Percentiles rank a stretch among this genome's conserved stretches.
Conservation (phyloP, 2,113 vertebrate species). For the Sula dactylatra region DNA sequence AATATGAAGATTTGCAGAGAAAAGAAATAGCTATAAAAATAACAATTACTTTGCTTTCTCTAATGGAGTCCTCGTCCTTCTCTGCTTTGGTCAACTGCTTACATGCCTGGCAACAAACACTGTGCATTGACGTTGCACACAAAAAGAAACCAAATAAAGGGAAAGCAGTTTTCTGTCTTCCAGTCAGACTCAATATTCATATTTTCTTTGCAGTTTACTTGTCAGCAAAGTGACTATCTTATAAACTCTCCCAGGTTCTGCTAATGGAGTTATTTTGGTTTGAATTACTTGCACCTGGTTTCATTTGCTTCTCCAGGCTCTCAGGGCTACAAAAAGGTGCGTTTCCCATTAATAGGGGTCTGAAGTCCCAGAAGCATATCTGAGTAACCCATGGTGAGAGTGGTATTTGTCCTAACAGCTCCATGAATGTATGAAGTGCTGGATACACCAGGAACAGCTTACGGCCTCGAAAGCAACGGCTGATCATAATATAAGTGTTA, state of each 20-base stretch:
- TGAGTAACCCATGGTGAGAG: background rate
- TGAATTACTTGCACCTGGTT: background rate
- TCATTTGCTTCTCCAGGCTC: background rate
- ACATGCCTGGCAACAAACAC: background rate
- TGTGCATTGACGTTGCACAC: background rate
- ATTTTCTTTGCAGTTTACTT: background rate
- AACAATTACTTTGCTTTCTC: background rate
- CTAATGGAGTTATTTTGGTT: background rate
- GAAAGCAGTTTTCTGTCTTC: background rate
- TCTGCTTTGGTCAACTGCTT: background rate
- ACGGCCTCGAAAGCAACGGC: background rate
- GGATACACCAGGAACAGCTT: background rate
- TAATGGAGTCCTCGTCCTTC: background rate
- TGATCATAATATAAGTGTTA: background rate
- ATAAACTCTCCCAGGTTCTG: background rate
- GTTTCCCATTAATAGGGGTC: background rate
- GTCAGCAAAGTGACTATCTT: background rate
- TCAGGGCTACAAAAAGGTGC: background rate
- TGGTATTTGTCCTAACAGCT: background rate
- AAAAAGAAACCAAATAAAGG: background rate
- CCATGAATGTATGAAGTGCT: accelerated
- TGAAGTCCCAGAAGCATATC: background rate
- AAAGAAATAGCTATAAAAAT: background rate
- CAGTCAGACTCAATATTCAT: background rate
- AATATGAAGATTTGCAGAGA: background rate